Conservation (phyloP, 2,888 invertebrate species). For the Mechanitis messenoides region DNA sequence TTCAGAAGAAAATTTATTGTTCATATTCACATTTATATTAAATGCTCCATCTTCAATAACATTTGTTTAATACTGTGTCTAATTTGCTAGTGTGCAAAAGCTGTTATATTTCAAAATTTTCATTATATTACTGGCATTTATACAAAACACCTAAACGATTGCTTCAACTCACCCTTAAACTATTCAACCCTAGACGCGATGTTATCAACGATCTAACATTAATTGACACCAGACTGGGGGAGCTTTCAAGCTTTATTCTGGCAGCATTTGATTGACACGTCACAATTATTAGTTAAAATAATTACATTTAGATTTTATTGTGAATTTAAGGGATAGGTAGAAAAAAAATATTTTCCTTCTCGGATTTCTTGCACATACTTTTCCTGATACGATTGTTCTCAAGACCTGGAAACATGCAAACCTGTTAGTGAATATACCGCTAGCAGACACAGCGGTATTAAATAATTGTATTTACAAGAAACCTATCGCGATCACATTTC, state of each 20-base stretch:
- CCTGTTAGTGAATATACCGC: no score
- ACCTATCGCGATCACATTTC: constrained; percentile 15
- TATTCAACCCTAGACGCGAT: neutral
- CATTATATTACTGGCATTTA: neutral
- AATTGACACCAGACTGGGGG: constrained; percentile 1
- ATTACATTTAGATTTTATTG: neutral
- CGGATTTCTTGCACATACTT: no score
- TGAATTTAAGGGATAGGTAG: neutral
- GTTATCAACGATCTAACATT: neutral
- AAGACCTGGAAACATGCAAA: no score
- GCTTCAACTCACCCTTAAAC: constrained; percentile 1
- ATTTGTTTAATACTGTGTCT: no score
- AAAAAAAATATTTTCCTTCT: neutral
- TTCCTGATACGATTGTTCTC: no score
- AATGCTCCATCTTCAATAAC: no score
- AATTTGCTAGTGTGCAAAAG: no score
- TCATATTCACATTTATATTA: no score
- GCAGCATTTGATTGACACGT: neutral
- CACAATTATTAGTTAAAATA: neutral
- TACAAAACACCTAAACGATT: neutral
- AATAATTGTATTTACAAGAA: constrained; percentile 9
- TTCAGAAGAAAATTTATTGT: no score
- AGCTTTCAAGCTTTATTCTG: neutral
- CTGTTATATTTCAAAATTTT: no score
- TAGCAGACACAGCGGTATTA: no score